A percentile compares a stretch with the other conserved stretches of the same genome.
Evolutionary conservation across 2,888 invertebrate species (phyloP).

Genomic region (Abscondita cerata): DNA sequence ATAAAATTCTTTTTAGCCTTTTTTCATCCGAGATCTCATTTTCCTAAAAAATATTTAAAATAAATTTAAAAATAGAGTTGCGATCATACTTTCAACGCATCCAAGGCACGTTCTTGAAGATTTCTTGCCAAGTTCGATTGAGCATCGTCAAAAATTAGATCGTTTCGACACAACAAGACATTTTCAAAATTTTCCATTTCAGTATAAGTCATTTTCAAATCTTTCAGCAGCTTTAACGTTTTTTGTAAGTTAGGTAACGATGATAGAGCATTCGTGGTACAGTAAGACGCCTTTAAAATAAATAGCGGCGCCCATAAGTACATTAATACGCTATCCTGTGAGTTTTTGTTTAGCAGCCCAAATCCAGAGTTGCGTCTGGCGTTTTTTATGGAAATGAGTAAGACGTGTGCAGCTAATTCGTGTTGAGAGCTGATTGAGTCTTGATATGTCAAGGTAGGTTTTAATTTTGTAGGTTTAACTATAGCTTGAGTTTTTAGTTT

Average conservation of each 20-base stretch:
- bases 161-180: slow-evolving; percentile 51
- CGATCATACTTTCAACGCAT: slow-evolving; percentile 36
- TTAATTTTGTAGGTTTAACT: slow-evolving; percentile 5
- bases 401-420: slow-evolving; percentile 67
- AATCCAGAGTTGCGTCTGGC: slow-evolving; percentile 65
- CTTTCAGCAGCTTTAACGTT: slow-evolving; percentile 41
- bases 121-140: slow-evolving; percentile 41
- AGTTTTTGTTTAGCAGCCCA: slow-evolving; percentile 57
- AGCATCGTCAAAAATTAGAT: slow-evolving; percentile 48
- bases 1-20: slow-evolving; percentile 47
- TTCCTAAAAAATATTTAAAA: slow-evolving; percentile 28
- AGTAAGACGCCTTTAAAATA: slow-evolving; percentile 64
- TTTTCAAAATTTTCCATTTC: slow-evolving; percentile 53
- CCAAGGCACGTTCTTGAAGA: slow-evolving; percentile 38
- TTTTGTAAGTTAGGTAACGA: slow-evolving; percentile 50
- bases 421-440: slow-evolving; percentile 52
- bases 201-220: slow-evolving; percentile 43
- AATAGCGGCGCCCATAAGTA: slow-evolving; percentile 68
- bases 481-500: slow-evolving; percentile 54
- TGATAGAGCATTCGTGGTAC: slow-evolving; percentile 61
- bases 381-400: slow-evolving; percentile 64
- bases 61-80: background rate
- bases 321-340: slow-evolving; percentile 66
- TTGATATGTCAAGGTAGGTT: background rate
- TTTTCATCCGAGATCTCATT: slow-evolving; percentile 42